phyloP scores from a whole-genome alignment of 2,113 vertebrate species.

The Benitochromis conjunctus region DNA sequence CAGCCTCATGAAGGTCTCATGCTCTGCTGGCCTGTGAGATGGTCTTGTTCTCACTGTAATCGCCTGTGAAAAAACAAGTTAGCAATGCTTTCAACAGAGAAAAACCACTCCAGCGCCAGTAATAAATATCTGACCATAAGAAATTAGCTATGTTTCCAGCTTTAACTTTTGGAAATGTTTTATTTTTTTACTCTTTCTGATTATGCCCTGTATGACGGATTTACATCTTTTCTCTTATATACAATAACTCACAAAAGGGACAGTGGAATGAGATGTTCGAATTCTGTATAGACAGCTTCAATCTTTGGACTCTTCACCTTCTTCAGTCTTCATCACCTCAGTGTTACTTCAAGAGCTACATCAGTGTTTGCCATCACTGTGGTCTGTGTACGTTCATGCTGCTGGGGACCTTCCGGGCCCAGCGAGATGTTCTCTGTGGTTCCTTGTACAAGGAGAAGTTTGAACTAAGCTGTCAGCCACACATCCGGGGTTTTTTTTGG shows the following conservation, averaged over 20 bases:
- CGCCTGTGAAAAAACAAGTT: slow-evolving; percentile 70
- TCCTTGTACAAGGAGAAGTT: not conserved
- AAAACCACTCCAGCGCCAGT: slow-evolving; percentile 5
- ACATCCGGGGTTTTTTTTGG: not conserved
- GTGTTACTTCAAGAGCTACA: not conserved
- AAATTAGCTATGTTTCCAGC: slow-evolving; percentile 66
- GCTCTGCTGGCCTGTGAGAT: slow-evolving; percentile 57
- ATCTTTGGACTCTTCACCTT: not conserved
- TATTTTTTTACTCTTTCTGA: not conserved
- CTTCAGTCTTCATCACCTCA: not conserved
- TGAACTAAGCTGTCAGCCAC: not conserved
- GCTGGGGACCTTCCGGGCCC: not conserved
- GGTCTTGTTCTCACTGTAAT: slow-evolving; percentile 66
- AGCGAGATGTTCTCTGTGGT: not conserved
- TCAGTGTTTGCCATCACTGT: not conserved
- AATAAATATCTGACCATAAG: slow-evolving; percentile 51
- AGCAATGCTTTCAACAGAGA: slow-evolving; percentile 55
- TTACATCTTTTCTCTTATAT: not conserved
- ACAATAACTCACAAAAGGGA: not conserved
- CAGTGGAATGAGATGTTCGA: not conserved
- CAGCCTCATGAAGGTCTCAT: slow-evolving; percentile 68
- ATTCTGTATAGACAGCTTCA: not conserved
- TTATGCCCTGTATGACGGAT: not conserved
- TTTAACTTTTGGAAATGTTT: not conserved
- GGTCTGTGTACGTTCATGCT: not conserved